These are phyloP conservation scores for Pardalotus punctatus DNA, from an alignment of 2,113 vertebrate genomes.

Conservation along the genomic window DNA sequence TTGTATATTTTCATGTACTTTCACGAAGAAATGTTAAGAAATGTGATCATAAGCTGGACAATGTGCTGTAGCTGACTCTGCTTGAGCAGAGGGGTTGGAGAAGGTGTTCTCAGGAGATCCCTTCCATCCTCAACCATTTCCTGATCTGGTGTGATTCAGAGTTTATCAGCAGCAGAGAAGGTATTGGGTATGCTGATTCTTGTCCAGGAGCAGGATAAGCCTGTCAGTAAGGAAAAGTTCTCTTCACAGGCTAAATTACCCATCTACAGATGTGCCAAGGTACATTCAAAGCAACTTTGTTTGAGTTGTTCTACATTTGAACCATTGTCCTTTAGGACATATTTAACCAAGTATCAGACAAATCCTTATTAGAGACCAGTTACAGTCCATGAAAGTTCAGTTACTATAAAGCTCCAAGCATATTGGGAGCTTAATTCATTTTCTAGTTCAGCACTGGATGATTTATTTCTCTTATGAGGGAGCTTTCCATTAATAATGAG, in stretches of 20 bases:
- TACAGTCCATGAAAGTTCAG: neutral
- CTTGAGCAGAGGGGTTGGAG: neutral
- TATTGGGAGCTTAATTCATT: neutral
- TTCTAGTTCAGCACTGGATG: neutral
- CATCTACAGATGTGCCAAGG: neutral
- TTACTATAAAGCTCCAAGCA: neutral
- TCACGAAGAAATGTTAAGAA: neutral
- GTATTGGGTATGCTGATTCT: neutral
- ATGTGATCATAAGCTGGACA: neutral
- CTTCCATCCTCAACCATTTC: neutral
- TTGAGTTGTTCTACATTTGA: neutral
- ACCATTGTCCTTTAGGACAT: neutral
- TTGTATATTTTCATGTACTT: neutral
- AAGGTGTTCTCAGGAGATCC: neutral
- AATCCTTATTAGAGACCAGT: neutral
- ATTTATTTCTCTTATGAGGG: slow-evolving; percentile 26
- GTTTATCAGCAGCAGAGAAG: neutral
- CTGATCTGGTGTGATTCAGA: neutral
- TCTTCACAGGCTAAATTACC: neutral
- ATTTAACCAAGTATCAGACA: neutral
- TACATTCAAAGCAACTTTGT: neutral
- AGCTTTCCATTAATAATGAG: slow-evolving; percentile 4
- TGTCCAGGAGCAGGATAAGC: neutral
- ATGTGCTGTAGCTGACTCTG: neutral
- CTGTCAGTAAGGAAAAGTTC: neutral